phyloP scores from a whole-genome alignment of 2,797 vertebrate genomes.

The Enteromius viviparus region DNA sequence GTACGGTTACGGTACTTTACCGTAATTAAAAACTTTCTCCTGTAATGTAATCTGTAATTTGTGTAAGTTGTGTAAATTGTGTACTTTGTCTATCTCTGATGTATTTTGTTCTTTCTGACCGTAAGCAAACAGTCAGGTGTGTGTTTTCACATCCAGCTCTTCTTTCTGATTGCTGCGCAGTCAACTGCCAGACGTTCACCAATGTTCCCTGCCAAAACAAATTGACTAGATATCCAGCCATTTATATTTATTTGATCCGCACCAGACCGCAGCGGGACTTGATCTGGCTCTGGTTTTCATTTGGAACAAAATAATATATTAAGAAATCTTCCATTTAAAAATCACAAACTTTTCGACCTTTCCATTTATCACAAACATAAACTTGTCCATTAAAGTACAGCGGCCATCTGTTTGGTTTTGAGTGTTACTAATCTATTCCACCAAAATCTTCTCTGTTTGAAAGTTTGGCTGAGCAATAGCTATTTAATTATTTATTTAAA shows the following conservation, averaged over 20 bases:
- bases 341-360: not conserved
- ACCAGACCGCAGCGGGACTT: not conserved
- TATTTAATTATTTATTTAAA: not conserved
- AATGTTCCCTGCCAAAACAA: conserved; percentile 15
- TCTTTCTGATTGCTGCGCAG: not conserved
- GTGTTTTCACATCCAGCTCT: not conserved
- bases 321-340: not conserved
- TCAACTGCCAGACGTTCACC: not conserved
- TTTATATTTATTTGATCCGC: not conserved
- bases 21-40: too few species aligned
- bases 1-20: too few species aligned
- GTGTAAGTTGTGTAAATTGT: not conserved
- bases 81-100: too few species aligned
- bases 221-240: not conserved
- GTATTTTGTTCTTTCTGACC: not conserved
- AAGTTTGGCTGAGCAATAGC: not conserved
- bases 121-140: not conserved
- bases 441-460: not conserved
- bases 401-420: not conserved
- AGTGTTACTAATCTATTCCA: not conserved
- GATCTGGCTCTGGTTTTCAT: not conserved
- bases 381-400: not conserved
- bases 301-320: not conserved
- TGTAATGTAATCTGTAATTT: too few species aligned
- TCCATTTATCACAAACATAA: not conserved